These are phyloP conservation scores for Choloepus didactylus DNA, from an alignment of 2,797 vertebrate genomes.

Conservation along the genomic window DNA sequence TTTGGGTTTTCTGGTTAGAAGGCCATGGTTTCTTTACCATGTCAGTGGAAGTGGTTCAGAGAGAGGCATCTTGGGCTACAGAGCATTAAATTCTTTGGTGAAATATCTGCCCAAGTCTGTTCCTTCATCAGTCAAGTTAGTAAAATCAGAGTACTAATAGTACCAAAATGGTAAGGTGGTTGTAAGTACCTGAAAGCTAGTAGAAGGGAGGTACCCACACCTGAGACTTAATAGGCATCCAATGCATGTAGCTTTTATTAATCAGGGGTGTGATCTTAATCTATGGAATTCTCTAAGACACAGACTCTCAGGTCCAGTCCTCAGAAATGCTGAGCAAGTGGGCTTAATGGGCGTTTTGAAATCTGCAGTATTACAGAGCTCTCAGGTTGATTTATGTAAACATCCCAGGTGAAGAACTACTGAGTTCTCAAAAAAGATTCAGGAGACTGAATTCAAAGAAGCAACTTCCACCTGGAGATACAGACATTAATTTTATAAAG, in stretches of 20 bases:
- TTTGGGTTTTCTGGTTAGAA: neutral
- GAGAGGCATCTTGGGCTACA: neutral
- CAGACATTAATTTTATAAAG: neutral
- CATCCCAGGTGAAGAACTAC: neutral
- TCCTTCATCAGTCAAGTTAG: neutral
- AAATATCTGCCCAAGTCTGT: neutral
- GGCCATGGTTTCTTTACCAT: neutral
- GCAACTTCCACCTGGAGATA: neutral
- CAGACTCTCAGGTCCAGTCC: neutral
- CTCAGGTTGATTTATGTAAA: neutral
- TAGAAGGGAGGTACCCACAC: neutral
- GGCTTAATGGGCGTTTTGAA: neutral
- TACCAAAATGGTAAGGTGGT: neutral
- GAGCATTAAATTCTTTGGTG: neutral
- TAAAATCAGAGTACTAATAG: neutral
- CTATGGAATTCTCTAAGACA: neutral
- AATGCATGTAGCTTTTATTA: neutral
- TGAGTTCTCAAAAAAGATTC: neutral
- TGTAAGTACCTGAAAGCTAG: neutral
- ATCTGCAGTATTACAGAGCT: neutral
- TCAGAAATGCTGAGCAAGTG: neutral
- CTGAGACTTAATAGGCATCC: neutral
- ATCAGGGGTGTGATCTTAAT: neutral
- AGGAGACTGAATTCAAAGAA: neutral
- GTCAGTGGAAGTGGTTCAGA: neutral